phyloP scores from a whole-genome alignment of 2,797 vertebrate species.

The Thalassophryne amazonica region DNA sequence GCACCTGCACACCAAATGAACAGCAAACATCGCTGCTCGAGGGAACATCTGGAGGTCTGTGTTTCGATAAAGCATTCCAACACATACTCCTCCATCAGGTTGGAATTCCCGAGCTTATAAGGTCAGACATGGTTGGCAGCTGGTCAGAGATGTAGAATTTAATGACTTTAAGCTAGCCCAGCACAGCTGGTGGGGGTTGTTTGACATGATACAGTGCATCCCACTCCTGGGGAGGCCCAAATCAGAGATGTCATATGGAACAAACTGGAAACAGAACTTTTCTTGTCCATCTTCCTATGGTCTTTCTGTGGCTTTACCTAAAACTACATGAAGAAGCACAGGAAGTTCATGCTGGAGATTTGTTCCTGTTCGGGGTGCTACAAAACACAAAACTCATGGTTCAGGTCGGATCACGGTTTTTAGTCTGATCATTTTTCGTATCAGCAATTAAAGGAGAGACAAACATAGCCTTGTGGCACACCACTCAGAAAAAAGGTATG shows the following conservation, averaged over 20 bases:
- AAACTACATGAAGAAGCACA: constrained; percentile 59
- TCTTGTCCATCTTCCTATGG: constrained; percentile 40
- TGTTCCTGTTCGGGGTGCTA: constrained; percentile 29
- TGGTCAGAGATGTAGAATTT: constrained; percentile 61
- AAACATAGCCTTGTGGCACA: no score
- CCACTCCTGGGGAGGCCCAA: constrained; percentile 37
- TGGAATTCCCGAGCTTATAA: constrained; percentile 61
- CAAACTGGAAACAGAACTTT: constrained; percentile 63
- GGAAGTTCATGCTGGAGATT: constrained; percentile 46
- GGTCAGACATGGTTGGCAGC: constrained; percentile 68
- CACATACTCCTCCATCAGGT: constrained; percentile 47
- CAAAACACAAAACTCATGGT: no score
- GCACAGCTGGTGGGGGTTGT: constrained; percentile 36
- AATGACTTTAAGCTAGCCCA: constrained; percentile 52
- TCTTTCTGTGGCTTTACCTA: constrained; percentile 44
- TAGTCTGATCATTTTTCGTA: no score
- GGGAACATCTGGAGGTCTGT: constrained; percentile 76
- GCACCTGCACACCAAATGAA: constrained; percentile 81
- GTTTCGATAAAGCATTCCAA: constrained; percentile 55
- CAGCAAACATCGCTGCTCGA: constrained; percentile 49
- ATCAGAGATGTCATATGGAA: constrained; percentile 60
- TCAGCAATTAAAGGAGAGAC: no score
- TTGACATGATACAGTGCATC: constrained; percentile 64
- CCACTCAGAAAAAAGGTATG: no score
- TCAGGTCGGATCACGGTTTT: no score